phyloP scores from a whole-genome alignment of 2,113 vertebrate species.

The Alexandromys fortis region DNA sequence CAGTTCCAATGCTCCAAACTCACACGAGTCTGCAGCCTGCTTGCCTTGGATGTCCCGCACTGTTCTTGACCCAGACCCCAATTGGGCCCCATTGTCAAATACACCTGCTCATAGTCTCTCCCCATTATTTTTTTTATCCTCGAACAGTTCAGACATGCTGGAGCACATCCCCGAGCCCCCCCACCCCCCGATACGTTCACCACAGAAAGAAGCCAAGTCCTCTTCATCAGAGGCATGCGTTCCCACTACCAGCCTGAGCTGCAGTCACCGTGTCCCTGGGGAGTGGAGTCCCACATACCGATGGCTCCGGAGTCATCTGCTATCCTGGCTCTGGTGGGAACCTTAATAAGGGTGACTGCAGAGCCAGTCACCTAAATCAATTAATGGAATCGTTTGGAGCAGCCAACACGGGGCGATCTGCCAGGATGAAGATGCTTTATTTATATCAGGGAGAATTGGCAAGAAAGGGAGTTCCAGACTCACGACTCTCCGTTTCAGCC shows the following conservation, averaged over 20 bases:
- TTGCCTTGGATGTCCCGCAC: neutral
- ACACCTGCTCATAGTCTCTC: neutral
- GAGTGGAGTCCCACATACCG: neutral
- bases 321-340: slow-evolving; percentile 70
- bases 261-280: neutral
- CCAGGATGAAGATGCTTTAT: slow-evolving; percentile 81
- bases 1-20: neutral
- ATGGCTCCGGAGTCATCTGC: neutral
- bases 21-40: neutral
- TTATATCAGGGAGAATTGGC: slow-evolving; percentile 83
- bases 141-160: neutral
- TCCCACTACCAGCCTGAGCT: neutral
- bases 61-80: neutral
- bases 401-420: slow-evolving; percentile 79
- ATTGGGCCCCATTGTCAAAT: neutral
- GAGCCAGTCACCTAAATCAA: slow-evolving; percentile 85
- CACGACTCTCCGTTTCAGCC: slow-evolving; percentile 86
- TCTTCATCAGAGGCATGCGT: neutral
- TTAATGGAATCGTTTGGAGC: slow-evolving; percentile 85
- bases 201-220: neutral
- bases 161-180: neutral
- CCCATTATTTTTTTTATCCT: neutral
- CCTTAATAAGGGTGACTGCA: slow-evolving; percentile 81
- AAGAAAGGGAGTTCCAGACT: slow-evolving; percentile 85
- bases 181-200: neutral